A percentile compares a stretch with the other conserved stretches of the same genome.
Conservation (phyloP, 2,888 invertebrate species). For the Argyra leucocephala region DNA sequence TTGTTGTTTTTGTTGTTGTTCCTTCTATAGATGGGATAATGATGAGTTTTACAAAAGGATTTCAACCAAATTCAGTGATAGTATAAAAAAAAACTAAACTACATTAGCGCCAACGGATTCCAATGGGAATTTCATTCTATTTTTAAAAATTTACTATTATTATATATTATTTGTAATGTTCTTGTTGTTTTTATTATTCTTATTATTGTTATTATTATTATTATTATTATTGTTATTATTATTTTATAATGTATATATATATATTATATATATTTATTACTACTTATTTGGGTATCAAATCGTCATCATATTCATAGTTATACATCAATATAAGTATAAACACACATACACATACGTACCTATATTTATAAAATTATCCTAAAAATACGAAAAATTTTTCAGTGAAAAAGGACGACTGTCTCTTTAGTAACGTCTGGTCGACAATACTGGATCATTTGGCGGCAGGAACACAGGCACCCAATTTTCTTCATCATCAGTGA, state of each 20-base stretch:
- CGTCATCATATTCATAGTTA: background rate
- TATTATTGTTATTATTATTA: too few relatives aligned
- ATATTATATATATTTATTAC: background rate
- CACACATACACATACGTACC: background rate
- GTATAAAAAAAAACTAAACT: background rate
- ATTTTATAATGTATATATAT: too few relatives aligned
- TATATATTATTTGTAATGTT: too few relatives aligned
- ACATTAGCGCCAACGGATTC: background rate
- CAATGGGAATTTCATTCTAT: background rate
- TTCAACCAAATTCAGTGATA: background rate
- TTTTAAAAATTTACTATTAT: background rate
- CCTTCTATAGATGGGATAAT: too few relatives aligned
- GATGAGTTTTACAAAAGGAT: too few relatives aligned
- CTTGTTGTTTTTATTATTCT: background rate
- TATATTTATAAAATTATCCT: background rate
- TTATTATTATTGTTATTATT: too few relatives aligned
- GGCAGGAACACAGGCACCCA: slow-evolving; percentile 10
- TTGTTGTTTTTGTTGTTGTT: too few relatives aligned
- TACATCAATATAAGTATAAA: background rate
- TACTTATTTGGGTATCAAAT: background rate
- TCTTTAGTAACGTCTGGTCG: slow-evolving; percentile 11
- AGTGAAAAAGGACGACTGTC: slow-evolving; percentile 7
- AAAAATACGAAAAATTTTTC: background rate
- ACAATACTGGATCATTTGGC: slow-evolving; percentile 8
- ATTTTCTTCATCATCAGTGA: slow-evolving; percentile 8